phyloP scores from a whole-genome alignment of 2,113 vertebrate genomes.

The Phalacrocorax aristotelis region DNA sequence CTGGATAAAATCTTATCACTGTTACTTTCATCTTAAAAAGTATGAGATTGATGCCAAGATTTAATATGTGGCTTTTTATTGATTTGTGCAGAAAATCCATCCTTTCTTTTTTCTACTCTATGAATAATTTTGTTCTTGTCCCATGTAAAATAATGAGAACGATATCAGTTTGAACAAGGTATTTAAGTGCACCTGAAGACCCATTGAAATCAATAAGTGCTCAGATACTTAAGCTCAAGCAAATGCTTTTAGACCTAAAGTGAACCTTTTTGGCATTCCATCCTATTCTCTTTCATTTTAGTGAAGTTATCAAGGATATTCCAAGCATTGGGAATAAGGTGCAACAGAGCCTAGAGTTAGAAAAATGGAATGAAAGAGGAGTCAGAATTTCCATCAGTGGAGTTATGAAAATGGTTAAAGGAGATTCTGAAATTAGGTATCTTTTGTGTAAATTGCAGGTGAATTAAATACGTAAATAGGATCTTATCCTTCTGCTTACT shows the following conservation, averaged over 20 bases:
- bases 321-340: neutral
- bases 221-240: neutral
- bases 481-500: neutral
- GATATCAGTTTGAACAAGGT: neutral
- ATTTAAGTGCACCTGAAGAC: neutral
- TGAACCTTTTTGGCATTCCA: rapidly evolving
- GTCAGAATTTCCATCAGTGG: neutral
- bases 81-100: neutral
- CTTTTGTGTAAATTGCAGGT: neutral
- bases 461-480: rapidly evolving
- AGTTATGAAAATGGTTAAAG: neutral
- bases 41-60: neutral
- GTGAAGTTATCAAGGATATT: neutral
- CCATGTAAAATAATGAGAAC: neutral
- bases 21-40: neutral
- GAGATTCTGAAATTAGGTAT: neutral
- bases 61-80: neutral
- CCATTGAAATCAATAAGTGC: neutral
- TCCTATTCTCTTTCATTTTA: neutral
- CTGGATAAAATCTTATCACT: neutral
- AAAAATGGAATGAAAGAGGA: neutral
- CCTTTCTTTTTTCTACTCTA: neutral
- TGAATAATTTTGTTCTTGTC: neutral
- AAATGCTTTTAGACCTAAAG: neutral
- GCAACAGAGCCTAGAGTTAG: neutral